These are phyloP conservation scores for Rhynchonycteris naso DNA, from an alignment of 2,797 vertebrate genomes.

Conservation along the genomic window DNA sequence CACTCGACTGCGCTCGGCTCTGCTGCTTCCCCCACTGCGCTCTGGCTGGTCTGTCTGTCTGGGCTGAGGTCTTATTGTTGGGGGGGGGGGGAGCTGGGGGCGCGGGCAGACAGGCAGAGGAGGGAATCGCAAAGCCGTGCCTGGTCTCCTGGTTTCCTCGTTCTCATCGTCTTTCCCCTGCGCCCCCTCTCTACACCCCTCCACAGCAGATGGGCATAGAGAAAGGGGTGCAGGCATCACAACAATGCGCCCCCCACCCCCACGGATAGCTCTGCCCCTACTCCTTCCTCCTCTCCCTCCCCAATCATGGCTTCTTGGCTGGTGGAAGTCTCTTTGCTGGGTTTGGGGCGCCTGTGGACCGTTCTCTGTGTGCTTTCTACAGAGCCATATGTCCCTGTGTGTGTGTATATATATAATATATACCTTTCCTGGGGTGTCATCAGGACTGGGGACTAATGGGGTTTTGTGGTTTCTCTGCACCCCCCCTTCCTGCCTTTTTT, in stretches of 20 bases:
- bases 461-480: conserved; percentile 63
- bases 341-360: conserved; percentile 77
- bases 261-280: conserved; percentile 64
- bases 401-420: conserved; percentile 18
- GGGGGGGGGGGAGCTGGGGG: conserved; percentile 51
- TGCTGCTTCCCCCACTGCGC: conserved; percentile 36
- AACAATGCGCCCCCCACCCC: conserved; percentile 75
- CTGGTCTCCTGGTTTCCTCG: conserved; percentile 29
- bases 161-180: conserved; percentile 53
- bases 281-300: conserved; percentile 69
- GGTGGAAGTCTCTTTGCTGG: conserved; percentile 76
- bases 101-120: conserved; percentile 59
- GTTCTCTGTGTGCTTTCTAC: conserved; percentile 62
- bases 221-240: conserved; percentile 78
- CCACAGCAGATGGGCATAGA: conserved; percentile 75
- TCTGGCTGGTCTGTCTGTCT: conserved; percentile 39
- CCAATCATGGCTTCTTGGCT: conserved; percentile 83
- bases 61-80: conserved; percentile 74
- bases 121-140: conserved; percentile 60
- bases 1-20: conserved; percentile 51
- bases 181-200: conserved; percentile 66
- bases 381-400: conserved; percentile 63
- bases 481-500: not conserved
- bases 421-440: conserved; percentile 64
- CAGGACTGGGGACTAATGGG: conserved; percentile 46